Evolutionary conservation across 2,888 invertebrate genomes (phyloP).

Genomic region (Tiliacea citrago): DNA sequence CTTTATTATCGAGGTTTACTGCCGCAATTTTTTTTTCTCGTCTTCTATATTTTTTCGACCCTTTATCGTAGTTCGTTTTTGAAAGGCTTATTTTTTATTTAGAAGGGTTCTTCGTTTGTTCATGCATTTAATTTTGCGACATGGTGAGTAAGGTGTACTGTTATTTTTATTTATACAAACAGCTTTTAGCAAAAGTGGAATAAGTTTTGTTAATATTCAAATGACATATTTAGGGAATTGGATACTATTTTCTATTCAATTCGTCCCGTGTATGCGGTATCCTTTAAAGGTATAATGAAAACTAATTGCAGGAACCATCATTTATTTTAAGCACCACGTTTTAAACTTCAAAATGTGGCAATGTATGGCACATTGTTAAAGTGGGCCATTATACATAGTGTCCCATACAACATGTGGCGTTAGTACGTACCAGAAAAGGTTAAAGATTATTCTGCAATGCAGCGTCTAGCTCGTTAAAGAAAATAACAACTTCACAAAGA

Average conservation of each 20-base stretch:
- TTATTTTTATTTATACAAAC: neutral
- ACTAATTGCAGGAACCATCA: conserved; percentile 39
- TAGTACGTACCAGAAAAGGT: conserved; percentile 27
- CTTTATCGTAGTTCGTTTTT: conserved; percentile 26
- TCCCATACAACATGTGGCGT: conserved; percentile 35
- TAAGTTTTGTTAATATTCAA: neutral
- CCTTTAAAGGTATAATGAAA: conserved; percentile 41
- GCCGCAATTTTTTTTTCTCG: conserved; percentile 34
- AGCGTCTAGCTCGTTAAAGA: conserved; percentile 10
- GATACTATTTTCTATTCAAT: conserved; percentile 3
- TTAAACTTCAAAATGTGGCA: conserved; percentile 53
- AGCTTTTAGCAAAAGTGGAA: neutral
- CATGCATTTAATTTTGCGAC: neutral
- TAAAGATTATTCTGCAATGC: conserved; percentile 36
- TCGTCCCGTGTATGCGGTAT: conserved; percentile 9
- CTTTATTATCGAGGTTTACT: conserved; percentile 38
- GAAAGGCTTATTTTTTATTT: conserved; percentile 19
- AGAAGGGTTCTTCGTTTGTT: neutral
- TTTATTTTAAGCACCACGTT: conserved; percentile 45
- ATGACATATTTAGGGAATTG: neutral
- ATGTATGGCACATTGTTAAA: conserved; percentile 35
- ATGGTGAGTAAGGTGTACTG: too few species aligned
- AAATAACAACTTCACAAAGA: neutral
- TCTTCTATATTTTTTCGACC: conserved; percentile 39
- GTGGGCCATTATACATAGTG: conserved; percentile 45